phyloP scores from a whole-genome alignment of 1,140 invertebrate genomes.

The Oryzaephilus surinamensis region DNA sequence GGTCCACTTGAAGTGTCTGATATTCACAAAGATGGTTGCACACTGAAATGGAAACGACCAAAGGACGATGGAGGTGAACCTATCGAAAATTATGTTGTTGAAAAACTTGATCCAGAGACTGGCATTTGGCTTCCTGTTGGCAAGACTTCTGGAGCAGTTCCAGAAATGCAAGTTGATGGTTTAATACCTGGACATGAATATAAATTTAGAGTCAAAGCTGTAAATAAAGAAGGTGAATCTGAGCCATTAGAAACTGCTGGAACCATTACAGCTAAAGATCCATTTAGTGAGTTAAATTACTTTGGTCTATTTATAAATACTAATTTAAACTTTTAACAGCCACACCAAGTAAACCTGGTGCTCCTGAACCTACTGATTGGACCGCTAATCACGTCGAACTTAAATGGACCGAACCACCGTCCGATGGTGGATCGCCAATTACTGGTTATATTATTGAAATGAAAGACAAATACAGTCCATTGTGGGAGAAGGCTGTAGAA shows the following conservation, averaged over 20 bases:
- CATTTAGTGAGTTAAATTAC: conserved; percentile 65
- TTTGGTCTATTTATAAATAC: conserved; percentile 3
- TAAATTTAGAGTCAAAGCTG: conserved; percentile 93
- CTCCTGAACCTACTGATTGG: conserved; percentile 83
- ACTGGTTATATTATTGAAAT: conserved; percentile 93
- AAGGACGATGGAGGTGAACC: conserved; percentile 97
- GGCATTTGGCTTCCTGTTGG: conserved; percentile 84
- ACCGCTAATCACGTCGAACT: conserved; percentile 83
- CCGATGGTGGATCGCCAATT: conserved; percentile 86
- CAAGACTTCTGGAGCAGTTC: conserved; percentile 59
- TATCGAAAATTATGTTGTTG: conserved; percentile 88
- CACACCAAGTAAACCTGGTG: conserved; percentile 69
- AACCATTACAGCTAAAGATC: conserved; percentile 92
- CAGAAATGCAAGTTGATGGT: conserved; percentile 81
- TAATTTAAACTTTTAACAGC: conserved; percentile 39
- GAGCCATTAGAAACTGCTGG: conserved; percentile 90
- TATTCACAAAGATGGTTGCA: conserved; percentile 89
- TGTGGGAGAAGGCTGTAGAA: conserved; percentile 85
- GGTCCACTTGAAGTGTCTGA: conserved; percentile 93
- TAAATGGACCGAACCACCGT: conserved; percentile 68
- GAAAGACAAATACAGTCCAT: conserved; percentile 89
- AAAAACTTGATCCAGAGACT: conserved; percentile 88
- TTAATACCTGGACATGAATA: conserved; percentile 91
- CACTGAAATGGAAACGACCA: conserved; percentile 93
- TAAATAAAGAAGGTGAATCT: conserved; percentile 95